Evolutionary conservation across 1,140 invertebrate genomes (phyloP).

Genomic region (Propsilocerus akamusi): DNA sequence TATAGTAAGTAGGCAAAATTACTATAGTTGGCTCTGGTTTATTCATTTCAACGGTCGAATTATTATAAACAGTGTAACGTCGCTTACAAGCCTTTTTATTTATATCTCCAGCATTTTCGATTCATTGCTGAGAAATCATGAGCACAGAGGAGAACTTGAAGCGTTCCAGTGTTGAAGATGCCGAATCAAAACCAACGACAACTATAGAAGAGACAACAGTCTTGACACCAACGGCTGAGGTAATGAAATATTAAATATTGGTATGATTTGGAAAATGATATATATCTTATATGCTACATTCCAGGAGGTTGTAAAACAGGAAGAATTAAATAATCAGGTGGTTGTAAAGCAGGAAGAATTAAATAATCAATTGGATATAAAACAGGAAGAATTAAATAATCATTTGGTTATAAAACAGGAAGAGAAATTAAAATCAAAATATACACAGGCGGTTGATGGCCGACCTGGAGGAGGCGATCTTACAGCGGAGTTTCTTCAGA

Average conservation of each 20-base stretch:
- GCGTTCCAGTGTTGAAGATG: neutral
- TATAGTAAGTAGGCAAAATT: too few species aligned
- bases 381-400: too few species aligned
- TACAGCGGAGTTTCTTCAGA: constrained; percentile 85
- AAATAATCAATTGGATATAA: too few species aligned
- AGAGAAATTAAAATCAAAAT: constrained; percentile 84
- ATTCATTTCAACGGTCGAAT: too few species aligned
- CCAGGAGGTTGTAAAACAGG: too few species aligned
- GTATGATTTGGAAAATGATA: neutral
- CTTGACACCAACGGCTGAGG: neutral
- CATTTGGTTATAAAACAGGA: constrained; percentile 73
- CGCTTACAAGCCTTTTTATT: too few species aligned
- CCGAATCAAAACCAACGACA: neutral
- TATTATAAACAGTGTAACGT: too few species aligned
- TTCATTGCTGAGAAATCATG: neutral
- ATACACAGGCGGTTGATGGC: constrained; percentile 40
- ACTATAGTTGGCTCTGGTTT: too few species aligned
- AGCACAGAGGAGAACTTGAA: neutral
- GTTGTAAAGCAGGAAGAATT: too few species aligned
- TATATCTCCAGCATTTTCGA: too few species aligned
- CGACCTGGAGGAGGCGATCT: constrained; percentile 53
- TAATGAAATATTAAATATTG: neutral
- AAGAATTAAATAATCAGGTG: too few species aligned
- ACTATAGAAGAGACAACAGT: too few species aligned
- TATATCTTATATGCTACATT: neutral